Evolutionary conservation across 2,113 vertebrate species (phyloP).

Genomic region (Sialia sialis): DNA sequence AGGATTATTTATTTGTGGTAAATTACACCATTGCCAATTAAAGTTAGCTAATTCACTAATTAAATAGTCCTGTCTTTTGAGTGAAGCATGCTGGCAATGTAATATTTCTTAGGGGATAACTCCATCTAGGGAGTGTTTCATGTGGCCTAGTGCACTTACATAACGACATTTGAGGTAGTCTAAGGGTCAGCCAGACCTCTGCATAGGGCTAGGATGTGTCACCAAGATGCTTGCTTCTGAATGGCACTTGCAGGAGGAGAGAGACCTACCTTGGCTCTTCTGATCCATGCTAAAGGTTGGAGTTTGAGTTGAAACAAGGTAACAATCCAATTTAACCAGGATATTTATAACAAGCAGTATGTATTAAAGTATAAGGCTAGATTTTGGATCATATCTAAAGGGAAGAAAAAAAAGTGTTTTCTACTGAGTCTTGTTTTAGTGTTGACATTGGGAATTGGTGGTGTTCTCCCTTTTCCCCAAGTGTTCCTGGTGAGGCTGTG

Average conservation of each 20-base stretch:
- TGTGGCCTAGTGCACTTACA: background rate
- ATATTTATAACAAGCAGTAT: background rate
- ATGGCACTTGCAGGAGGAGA: background rate
- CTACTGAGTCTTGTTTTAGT: background rate
- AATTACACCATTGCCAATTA: background rate
- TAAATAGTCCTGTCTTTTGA: background rate
- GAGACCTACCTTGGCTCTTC: background rate
- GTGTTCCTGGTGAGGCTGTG: background rate
- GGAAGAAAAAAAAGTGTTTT: background rate
- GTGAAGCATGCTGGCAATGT: background rate
- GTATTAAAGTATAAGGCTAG: background rate
- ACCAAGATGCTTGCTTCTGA: background rate
- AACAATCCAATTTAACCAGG: background rate
- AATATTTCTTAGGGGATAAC: background rate
- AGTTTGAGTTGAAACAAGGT: background rate
- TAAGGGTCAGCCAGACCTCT: background rate
- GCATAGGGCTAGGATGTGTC: fast-evolving
- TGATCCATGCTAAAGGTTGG: fast-evolving
- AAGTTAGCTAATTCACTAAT: background rate
- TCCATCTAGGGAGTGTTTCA: background rate
- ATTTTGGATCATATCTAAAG: background rate
- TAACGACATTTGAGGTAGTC: background rate
- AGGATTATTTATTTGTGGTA: background rate
- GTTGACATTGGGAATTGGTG: background rate
- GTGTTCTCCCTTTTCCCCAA: background rate